Base-by-base conservation (phyloP, 2,113 vertebrate genomes). In the Seriola rivoliana region DNA sequence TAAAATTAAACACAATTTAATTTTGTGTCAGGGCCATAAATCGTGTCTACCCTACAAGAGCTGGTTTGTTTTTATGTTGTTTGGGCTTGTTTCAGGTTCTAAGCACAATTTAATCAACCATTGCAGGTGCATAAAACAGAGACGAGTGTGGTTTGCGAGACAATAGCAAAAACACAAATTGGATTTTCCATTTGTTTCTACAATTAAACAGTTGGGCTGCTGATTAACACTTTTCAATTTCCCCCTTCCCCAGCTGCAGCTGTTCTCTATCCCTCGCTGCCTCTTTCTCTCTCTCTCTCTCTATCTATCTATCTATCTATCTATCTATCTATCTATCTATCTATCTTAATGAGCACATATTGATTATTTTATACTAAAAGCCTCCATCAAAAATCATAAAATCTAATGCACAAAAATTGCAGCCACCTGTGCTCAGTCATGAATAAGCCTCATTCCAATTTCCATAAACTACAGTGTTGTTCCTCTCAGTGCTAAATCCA, bases 1-100 rank as follows among this genome's bases (percentile, higher is more conserved):
- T 88, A 82, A 88, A 92, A 90, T 88, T 71, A 84, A 88, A 91
- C 80, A 71, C 85, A 89, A 79, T 91, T 84, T 75, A n/a, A 90
- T 84, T 82, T 75, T 71, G 59, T 85, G 82, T 89, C 57, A 72
- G 69, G 66, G 78, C 63, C 70, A 76, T 87, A 58, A 88, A 86
- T 87, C 23, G 64, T 72, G 65, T 72, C 42, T 84, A 14, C 34
- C 42, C 59, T 59, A 50, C 59, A 75, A 78, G 54, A 80, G 75
- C 29, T 50, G 69, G 58, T 86, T 89, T 85, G 68, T 84, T 71
- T 90, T 83, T 63, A 36, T 81, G 74, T 60, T 81, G 89, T 89
- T 85, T 46, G 73, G 60, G 76, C 63, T 89, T 54, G 77, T 90
- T 91, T 89, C 70, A 76, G 82, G 67, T 82, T 82, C 60, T 66